Base-by-base conservation (phyloP, 2,797 vertebrate species). In the Darevskia nairensis region DNA sequence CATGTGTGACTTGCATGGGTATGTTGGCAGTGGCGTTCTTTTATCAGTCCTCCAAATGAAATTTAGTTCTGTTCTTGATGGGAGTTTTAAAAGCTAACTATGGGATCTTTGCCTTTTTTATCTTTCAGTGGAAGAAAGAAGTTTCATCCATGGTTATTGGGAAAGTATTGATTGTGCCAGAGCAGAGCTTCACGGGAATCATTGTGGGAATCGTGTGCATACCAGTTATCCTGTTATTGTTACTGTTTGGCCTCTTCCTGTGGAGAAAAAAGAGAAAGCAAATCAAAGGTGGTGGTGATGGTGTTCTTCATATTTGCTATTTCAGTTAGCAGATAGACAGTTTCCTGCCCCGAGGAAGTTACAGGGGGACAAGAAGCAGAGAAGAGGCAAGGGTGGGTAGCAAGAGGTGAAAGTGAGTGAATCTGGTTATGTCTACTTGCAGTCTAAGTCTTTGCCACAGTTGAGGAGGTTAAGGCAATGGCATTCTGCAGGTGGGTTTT, bases 231-330 rank as follows among this genome's bases (percentile, higher is more conserved):
- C 93, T 99, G 87, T 94, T 98, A 59, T 85, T 98, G 93, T 88
- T 98, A 90, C 95, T 97, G 1, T 69, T 68, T 32, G 82, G 93
- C 1, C 89, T 98, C 95, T 97, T 98, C 88, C 93, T 98, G 94
- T 99, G 98, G 98, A 97, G 97, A 94, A 98, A 97, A 96, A 99
- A 97, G 93, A 98, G 96, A 96, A 99, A 98, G 91, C 98, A 98
- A 95, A 98, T 98, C 41, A 98, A 99, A 94, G 99, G 98, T 99
- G 87, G 94, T 91, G 41, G 35, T n/a, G n/a, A n/a, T 77, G 82
- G 86, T 74, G 39, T 69, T 44, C 88, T 87, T 83, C 15, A 9
- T 68, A 66, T 10, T 76, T 55, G 8, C 44, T 29, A 41, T 81
- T 77, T 80, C 69, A 39, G 2, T 72, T 17, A 13, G 19, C 15